Percentiles rank a stretch among this genome's conserved stretches.
These are phyloP conservation scores for Brachionus asplanchnoidis DNA, from an alignment of 1,140 invertebrate genomes.

Conservation along the genomic window DNA sequence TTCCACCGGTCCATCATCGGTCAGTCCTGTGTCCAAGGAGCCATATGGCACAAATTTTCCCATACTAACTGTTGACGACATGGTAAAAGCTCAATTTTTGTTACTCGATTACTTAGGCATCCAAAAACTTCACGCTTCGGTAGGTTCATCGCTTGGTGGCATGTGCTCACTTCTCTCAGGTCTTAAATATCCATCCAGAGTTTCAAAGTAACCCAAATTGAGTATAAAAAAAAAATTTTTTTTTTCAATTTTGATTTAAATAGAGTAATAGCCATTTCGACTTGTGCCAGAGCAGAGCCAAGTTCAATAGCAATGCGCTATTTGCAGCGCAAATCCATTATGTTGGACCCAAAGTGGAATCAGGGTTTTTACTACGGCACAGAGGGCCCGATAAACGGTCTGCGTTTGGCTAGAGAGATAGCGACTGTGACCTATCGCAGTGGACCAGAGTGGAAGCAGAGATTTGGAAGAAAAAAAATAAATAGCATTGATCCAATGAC, in stretches of 20 bases:
- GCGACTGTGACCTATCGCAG: conserved; percentile 56
- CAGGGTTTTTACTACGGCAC: conserved; percentile 55
- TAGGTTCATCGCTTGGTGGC: conserved; percentile 54
- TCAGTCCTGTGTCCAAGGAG: conserved; percentile 53
- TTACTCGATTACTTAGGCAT: conserved; percentile 55
- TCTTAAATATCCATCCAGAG: conserved; percentile 50
- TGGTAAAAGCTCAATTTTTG: conserved; percentile 52
- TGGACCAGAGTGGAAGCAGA: conserved; percentile 55
- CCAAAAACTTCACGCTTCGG: conserved; percentile 50
- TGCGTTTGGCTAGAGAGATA: conserved; percentile 57
- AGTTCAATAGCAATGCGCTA: conserved; percentile 56
- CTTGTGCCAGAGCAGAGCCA: conserved; percentile 54
- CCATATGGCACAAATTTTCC: conserved; percentile 55
- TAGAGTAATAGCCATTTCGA: conserved; percentile 53
- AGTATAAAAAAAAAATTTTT: conserved; percentile 16
- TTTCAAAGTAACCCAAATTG: conserved; percentile 48
- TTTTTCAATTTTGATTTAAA: background rate
- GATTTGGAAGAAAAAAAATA: conserved; percentile 53
- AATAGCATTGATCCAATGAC: conserved; percentile 45
- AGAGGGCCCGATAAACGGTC: conserved; percentile 51
- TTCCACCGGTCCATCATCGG: conserved; percentile 52
- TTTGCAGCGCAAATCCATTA: conserved; percentile 55
- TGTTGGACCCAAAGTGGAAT: conserved; percentile 56
- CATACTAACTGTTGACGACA: conserved; percentile 52
- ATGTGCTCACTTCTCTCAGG: conserved; percentile 53